Evolutionary conservation across 2,797 vertebrate genomes (phyloP), one percentile per base, ranked within the genome.

Genomic region (Cuculus canorus): DNA sequence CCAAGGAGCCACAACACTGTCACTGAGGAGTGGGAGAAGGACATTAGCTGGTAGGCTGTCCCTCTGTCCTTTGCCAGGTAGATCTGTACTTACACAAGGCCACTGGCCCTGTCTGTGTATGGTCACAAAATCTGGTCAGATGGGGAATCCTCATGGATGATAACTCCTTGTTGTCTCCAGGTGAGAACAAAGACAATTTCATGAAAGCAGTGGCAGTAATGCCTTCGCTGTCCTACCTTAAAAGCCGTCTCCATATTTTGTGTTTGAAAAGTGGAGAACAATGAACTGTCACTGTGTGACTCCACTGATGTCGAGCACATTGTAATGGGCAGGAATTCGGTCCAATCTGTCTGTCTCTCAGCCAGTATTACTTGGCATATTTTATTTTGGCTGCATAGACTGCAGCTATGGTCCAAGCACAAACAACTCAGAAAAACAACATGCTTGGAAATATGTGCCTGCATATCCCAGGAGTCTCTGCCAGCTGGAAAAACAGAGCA

Each of bases 331-430:
- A 85, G 76, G 71, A 95, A 92, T 66, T 85, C 7, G 3, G 61
- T 71, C 96, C 96, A 91, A 91, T 90, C 73, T 4, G 2, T 71
- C 80, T 73, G 90, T 91, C 41, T 54, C 87, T 80, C 96, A 91
- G 97, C 97, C 96, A 97, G 92, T 80, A 88, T 94, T 80, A 68
- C 87, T 92, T 97, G 97, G 97, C 96, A 17, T 87, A 86, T 96
- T 96, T 96, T 90, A 88, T 91, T 65, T 93, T 92, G 97, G 97
- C 97, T 93, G 84, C 86, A 3, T 33, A 60, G 41, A 24, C 70
- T 53, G 93, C 77, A 79, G 88, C 83, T 91, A 76, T 53, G 70
- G 95, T 95, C 86, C 95, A 86, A 96, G 94, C 91, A 68, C 94
- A 94, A 96, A 91, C 80, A 89, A 95, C 93, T 92, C 92, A 54